A percentile compares a stretch with the other conserved stretches of the same genome.
Conservation (phyloP, 2,797 vertebrate genomes). For the Chloroceryle inda region DNA sequence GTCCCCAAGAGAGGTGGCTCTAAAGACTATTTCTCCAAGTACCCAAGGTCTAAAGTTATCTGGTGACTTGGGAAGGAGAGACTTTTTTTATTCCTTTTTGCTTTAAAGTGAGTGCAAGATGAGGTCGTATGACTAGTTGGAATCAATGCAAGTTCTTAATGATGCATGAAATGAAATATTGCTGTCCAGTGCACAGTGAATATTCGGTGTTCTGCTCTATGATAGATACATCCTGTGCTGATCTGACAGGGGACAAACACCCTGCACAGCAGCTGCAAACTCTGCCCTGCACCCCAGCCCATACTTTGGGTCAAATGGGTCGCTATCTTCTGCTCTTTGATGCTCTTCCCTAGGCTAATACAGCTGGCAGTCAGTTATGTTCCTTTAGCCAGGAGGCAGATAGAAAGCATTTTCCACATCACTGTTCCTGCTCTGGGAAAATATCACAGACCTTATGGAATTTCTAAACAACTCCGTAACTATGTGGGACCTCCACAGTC, state of each 20-base stretch:
- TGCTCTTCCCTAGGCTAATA: not conserved
- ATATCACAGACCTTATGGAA: not conserved
- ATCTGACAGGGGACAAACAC: not conserved
- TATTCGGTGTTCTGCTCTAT: not conserved
- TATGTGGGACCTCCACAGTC: not conserved
- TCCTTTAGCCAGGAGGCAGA: not conserved
- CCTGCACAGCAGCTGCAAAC: not conserved
- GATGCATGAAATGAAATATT: constrained; percentile 70
- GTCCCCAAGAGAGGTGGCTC: not conserved
- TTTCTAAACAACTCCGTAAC: not conserved
- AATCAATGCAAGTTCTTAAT: constrained; percentile 62
- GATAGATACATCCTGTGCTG: constrained; percentile 8
- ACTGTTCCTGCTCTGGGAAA: not conserved
- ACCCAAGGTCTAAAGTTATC: not conserved
- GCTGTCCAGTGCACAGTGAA: constrained; percentile 38
- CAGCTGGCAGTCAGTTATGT: not conserved
- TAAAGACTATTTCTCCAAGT: not conserved
- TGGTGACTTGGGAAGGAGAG: not conserved
- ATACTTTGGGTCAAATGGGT: not conserved
- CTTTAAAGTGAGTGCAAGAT: constrained; percentile 5
- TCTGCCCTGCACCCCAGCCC: not conserved
- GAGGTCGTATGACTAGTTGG: constrained; percentile 42
- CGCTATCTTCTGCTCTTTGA: not conserved
- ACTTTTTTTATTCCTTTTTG: not conserved
- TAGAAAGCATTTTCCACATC: not conserved